Evolutionary conservation across 2,797 vertebrate genomes (phyloP), one percentile per base, ranked within the genome.

Genomic region (Sciaenops ocellatus): DNA sequence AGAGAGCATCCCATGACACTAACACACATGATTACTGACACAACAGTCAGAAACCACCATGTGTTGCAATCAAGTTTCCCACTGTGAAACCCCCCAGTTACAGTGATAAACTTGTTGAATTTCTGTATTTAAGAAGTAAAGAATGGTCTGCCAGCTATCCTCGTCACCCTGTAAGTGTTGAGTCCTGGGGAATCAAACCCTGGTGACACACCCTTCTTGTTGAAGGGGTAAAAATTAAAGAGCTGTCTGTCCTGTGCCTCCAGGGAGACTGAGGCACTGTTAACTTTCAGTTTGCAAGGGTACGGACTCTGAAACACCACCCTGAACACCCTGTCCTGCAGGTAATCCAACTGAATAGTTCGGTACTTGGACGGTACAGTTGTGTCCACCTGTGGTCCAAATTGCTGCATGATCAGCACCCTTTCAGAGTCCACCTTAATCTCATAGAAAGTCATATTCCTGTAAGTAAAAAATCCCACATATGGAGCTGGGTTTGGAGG

Each of bases 131-230:
- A 89, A 26, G 83, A 87, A 16, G 90, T 87, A 82, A 98, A 97
- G 2, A 90, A 75, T 0, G 97, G 98, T 82, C 93, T 96, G 3
- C 74, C 92, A 8, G 66, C 82, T 6, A 98, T 94, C 11, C 97
- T 95, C 55, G 94, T 75, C n/a, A 98, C 96, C 0, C 89, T 95
- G 87, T 98, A 98, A 0, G 97, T 98, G 94, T 98, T 98, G 44
- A 98, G 95, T 7, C 97, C 97, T 0, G 97, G 97, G 2, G 96
- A 96, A 16, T 98, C 97, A 18, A 98, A 99, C 18, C 97, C 97
- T 0, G 97, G 95, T 0, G 97, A 96, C 61, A 96, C 69, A 7
- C 97, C 96, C 59, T 95, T 96, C 75, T 90, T 90, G 55, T 96
- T 95, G 0, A 97, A 95, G 0, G 86, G 91, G 50, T 97, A 97